Evolutionary conservation across 2,113 vertebrate genomes (phyloP).

Genomic region (Xiphophorus couchianus): DNA sequence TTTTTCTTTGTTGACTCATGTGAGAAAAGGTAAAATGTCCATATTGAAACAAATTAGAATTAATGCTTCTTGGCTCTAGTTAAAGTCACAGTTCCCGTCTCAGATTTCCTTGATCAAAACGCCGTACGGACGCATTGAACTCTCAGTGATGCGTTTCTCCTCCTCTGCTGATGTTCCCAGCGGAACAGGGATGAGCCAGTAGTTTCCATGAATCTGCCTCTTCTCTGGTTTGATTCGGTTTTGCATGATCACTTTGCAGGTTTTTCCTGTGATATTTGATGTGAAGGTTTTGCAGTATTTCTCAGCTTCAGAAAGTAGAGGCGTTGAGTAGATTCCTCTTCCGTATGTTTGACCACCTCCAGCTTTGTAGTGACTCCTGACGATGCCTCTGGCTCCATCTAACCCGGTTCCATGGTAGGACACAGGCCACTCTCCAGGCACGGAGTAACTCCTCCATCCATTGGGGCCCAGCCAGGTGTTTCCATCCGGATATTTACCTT

Average conservation of each 20-base stretch:
- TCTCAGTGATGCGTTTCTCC: slow-evolving; percentile 1
- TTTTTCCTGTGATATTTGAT: not conserved
- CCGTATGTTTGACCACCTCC: accelerated
- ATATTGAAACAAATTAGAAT: no score
- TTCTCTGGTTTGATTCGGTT: slow-evolving; percentile 24
- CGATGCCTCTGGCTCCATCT: slow-evolving; percentile 19
- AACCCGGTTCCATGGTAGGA: slow-evolving; percentile 39
- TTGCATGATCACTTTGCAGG: slow-evolving; percentile 33
- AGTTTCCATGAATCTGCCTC: not conserved
- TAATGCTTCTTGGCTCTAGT: no score
- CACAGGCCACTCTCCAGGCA: not conserved
- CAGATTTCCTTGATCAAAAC: not conserved
- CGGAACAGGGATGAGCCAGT: not conserved
- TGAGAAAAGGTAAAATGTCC: no score
- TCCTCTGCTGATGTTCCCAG: accelerated
- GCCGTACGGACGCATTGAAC: not conserved
- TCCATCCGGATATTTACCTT: no score
- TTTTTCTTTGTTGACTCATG: no score
- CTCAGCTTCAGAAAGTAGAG: slow-evolving; percentile 18
- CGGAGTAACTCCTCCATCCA: no score
- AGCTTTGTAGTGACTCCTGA: slow-evolving; percentile 21
- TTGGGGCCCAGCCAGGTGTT: no score
- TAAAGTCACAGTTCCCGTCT: no score
- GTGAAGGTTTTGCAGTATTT: not conserved
- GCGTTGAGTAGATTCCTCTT: slow-evolving; percentile 44